Evolutionary conservation across 1,140 invertebrate species (phyloP).

Genomic region (Drosophila kepulauana): DNA sequence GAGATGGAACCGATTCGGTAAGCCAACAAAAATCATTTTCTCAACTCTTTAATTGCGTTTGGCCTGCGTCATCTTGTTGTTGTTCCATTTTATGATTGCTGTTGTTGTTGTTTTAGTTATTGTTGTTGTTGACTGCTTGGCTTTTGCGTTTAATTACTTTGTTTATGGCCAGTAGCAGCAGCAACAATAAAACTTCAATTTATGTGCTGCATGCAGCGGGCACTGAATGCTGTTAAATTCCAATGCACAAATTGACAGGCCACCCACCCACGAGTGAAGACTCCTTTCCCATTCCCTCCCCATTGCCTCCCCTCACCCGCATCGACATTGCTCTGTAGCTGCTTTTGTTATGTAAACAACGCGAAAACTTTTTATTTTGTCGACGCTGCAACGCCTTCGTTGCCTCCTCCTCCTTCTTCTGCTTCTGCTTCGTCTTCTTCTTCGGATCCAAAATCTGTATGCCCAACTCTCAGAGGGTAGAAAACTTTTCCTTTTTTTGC

Average conservation of each 20-base stretch:
- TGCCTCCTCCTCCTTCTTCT: neutral
- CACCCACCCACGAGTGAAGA: conserved; percentile 35
- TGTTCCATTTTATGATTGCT: conserved; percentile 43
- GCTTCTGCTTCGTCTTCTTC: neutral
- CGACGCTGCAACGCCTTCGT: conserved; percentile 71
- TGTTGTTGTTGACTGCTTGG: conserved; percentile 58
- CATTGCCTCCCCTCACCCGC: neutral
- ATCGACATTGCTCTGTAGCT: conserved; percentile 18
- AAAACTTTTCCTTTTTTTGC: conserved; percentile 62
- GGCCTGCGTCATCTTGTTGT: conserved; percentile 28
- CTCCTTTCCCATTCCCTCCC: neutral
- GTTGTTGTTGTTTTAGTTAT: conserved; percentile 16
- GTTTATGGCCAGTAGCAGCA: conserved; percentile 71
- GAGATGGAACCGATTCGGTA: conserved; percentile 42
- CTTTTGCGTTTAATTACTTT: conserved; percentile 81
- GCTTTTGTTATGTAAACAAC: conserved; percentile 82
- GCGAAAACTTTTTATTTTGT: conserved; percentile 75
- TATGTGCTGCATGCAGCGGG: conserved; percentile 61
- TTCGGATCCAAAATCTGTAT: conserved; percentile 44
- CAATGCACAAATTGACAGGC: conserved; percentile 81
- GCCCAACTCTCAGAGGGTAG: conserved; percentile 47
- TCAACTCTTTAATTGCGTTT: conserved; percentile 78
- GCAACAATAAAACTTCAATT: conserved; percentile 82
- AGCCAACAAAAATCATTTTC: conserved; percentile 70
- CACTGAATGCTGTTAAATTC: conserved; percentile 71